Evolutionary conservation across 2,113 vertebrate species (phyloP), one percentile per base, ranked within the genome.

Genomic region (Pollachius pollachius): DNA sequence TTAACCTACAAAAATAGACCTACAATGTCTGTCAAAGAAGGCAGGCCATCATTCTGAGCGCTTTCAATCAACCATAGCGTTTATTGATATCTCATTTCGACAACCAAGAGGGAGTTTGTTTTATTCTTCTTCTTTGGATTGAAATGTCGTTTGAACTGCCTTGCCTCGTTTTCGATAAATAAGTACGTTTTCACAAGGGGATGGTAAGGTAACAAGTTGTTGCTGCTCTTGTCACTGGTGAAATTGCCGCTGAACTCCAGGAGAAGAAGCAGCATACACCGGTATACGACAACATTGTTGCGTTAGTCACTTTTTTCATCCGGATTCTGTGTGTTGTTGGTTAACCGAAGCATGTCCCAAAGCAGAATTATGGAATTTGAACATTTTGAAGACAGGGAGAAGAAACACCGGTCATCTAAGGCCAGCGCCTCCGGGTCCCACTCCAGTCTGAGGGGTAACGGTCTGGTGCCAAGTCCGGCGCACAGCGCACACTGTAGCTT

Each of bases 401-500:
- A 94, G 89, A 90, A 91, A 57, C 94, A 92, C 58, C 91, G 93
- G 65, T 85, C 93, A 8, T 86, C 90, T 3, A 86, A 83, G 64
- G 90, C 91, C 62, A 88, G 87, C 18, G 89, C 84, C 15, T 85
- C 91, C 59, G 91, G 93, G 67, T 89, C 89, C 59, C 91, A 91
- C 6, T 80, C 87, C 1, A 93, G 94, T 48, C 91, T 90, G 76
- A 85, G 92, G 66, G 94, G 94, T 0, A 95, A 95, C 82, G 96
- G 95, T 58, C 86, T 95, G 75, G 92, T 94, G 67, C 95, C 97
- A 41, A 99, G 96, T 87, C 97, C 97, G 0, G 97, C 97, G 11
- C 97, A 99, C 90, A 99, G 97, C 64, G 96, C 97, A 21, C 97
- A 98, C 91, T 99, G 97, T 85, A 98, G 96, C 83, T 96, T 98